phyloP scores from a whole-genome alignment of 2,888 invertebrate species.

The Trisateles emortualis region DNA sequence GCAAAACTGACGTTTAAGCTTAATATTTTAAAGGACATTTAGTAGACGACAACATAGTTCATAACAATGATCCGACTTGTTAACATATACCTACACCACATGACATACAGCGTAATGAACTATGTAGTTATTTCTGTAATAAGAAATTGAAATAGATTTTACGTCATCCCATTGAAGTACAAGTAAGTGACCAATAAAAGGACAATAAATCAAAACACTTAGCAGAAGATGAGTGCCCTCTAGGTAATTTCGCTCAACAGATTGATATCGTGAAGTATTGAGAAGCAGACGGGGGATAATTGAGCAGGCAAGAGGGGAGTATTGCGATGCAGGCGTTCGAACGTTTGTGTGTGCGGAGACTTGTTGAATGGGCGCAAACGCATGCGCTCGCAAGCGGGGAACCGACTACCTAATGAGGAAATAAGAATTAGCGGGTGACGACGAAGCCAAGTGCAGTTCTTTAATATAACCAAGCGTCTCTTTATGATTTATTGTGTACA shows the following conservation, averaged over 20 bases:
- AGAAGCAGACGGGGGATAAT: constrained; percentile 53
- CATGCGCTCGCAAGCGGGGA: constrained; percentile 63
- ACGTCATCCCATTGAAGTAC: constrained; percentile 56
- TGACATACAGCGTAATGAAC: not conserved
- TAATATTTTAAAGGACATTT: too few relatives aligned
- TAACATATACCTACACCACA: too few relatives aligned
- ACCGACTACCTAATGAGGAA: constrained; percentile 81
- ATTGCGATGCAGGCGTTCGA: not conserved
- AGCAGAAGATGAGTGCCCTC: constrained; percentile 72
- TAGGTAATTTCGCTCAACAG: constrained; percentile 71
- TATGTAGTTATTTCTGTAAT: not conserved
- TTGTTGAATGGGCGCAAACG: constrained; percentile 72
- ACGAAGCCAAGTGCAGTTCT: constrained; percentile 77
- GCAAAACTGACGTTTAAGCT: too few relatives aligned
- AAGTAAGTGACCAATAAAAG: constrained; percentile 77
- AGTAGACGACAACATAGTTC: too few relatives aligned
- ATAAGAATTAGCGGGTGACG: constrained; percentile 84
- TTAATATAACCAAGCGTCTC: constrained; percentile 60
- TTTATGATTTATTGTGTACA: constrained; percentile 47
- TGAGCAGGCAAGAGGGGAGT: constrained; percentile 31
- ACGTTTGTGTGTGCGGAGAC: constrained; percentile 25
- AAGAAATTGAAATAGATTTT: constrained; percentile 2
- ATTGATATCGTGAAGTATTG: constrained; percentile 56
- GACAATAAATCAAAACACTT: constrained; percentile 83
- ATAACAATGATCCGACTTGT: too few relatives aligned